Evolutionary conservation across 1,140 invertebrate species (phyloP).

Genomic region (Cydia pomonella): DNA sequence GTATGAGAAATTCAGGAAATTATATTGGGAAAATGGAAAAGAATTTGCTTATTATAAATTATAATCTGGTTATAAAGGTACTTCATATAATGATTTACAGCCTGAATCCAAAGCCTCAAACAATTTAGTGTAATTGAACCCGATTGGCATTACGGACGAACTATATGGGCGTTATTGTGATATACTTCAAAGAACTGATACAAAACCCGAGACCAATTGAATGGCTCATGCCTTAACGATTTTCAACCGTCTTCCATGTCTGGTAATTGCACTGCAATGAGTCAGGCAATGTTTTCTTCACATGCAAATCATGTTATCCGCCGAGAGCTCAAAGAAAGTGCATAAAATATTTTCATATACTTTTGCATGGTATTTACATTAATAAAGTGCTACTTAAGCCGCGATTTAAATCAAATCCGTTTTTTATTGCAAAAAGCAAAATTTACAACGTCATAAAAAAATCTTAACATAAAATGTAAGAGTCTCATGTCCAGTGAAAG

Average conservation of each 20-base stretch:
- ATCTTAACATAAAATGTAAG: not conserved
- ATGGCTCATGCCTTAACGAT: constrained; percentile 3
- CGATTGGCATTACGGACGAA: constrained; percentile 7
- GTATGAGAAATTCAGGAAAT: constrained; percentile 8
- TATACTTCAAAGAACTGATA: constrained; percentile 16
- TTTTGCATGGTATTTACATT: constrained; percentile 8
- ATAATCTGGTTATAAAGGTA: constrained; percentile 3
- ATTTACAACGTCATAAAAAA: constrained; percentile 26
- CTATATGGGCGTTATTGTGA: constrained; percentile 6
- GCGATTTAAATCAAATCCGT: constrained; percentile 6
- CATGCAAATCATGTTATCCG: constrained; percentile 27
- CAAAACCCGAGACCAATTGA: not conserved
- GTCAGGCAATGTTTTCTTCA: constrained; percentile 16
- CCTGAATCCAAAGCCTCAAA: constrained; percentile 24
- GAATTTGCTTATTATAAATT: constrained; percentile 29
- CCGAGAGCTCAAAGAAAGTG: constrained; percentile 19
- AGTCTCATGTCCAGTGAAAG: constrained; percentile 14
- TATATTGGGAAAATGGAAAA: constrained; percentile 11
- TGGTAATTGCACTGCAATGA: constrained; percentile 15
- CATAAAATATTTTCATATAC: not conserved
- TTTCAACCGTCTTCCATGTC: constrained; percentile 31
- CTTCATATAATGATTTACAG: constrained; percentile 23
- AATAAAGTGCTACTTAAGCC: constrained; percentile 4
- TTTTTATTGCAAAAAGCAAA: not conserved
- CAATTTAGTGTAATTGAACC: constrained; percentile 22